Conservation (phyloP, 2,888 invertebrate species). For the Oscheius sp. region DNA sequence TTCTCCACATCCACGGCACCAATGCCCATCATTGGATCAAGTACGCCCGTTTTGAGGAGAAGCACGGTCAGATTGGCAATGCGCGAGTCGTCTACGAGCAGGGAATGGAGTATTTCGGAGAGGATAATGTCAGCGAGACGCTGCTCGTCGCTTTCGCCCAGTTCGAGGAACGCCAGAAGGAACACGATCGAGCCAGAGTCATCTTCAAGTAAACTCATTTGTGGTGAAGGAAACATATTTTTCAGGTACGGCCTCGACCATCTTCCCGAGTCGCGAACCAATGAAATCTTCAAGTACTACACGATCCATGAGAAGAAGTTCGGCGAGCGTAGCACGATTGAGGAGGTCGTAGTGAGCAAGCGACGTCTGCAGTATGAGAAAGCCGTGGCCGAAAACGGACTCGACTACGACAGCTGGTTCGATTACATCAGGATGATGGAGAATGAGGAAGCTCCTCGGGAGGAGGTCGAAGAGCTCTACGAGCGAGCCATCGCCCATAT, state of each 20-base stretch:
- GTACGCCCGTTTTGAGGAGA: conserved; percentile 90
- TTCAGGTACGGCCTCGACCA: conserved; percentile 91
- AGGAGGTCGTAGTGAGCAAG: conserved; percentile 97
- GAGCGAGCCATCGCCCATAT: conserved; percentile 97
- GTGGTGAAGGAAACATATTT: too few relatives aligned
- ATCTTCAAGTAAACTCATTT: conserved; percentile 80
- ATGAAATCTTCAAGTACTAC: conserved; percentile 79
- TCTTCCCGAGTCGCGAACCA: conserved; percentile 84
- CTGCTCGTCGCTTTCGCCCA: conserved; percentile 94
- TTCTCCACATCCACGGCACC: conserved; percentile 90
- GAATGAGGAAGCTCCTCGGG: conserved; percentile 77
- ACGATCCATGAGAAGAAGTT: conserved; percentile 99
- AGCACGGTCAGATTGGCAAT: conserved; percentile 88
- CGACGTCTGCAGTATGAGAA: conserved; percentile 93
- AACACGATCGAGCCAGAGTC: conserved; percentile 92
- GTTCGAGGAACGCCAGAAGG: conserved; percentile 91
- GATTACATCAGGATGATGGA: conserved; percentile 94
- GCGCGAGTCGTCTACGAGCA: conserved; percentile 85
- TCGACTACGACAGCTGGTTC: conserved; percentile 99
- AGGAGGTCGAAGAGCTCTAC: conserved; percentile 88
- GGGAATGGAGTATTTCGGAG: conserved; percentile 96
- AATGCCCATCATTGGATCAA: conserved; percentile 97
- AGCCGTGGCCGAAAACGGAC: conserved; percentile 89
- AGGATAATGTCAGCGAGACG: conserved; percentile 92
- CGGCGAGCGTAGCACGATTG: conserved; percentile 91